Conservation (phyloP, 2,888 invertebrate species). For the Tipula helvola region DNA sequence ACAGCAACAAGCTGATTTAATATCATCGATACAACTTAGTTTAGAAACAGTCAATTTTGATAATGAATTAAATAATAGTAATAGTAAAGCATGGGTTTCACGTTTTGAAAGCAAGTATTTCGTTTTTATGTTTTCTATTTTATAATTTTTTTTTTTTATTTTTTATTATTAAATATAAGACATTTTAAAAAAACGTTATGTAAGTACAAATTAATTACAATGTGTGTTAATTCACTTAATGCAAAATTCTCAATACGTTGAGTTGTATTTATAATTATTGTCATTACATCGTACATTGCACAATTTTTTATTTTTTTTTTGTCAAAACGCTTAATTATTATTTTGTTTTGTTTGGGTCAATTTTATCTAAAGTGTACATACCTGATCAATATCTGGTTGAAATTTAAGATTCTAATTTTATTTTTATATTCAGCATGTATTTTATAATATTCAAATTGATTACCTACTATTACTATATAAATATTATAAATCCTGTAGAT, state of each 20-base stretch:
- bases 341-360: neutral
- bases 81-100: conserved; percentile 20
- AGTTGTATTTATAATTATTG: neutral
- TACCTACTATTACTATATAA: neutral
- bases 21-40: conserved; percentile 8
- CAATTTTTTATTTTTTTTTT: neutral
- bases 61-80: conserved; percentile 10
- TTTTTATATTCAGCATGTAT: neutral
- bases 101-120: conserved; percentile 37
- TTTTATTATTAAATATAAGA: conserved; percentile 16
- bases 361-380: neutral
- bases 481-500: neutral
- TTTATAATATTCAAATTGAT: neutral
- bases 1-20: conserved; percentile 10
- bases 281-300: neutral
- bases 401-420: neutral
- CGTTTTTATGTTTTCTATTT: conserved; percentile 22
- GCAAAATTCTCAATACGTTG: neutral
- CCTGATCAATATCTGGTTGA: neutral
- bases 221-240: neutral
- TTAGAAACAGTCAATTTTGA: conserved; percentile 9
- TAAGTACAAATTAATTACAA: conserved; percentile 4
- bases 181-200: neutral
- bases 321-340: neutral
- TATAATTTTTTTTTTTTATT: conserved; percentile 16